phyloP scores from a whole-genome alignment of 2,797 vertebrate genomes.

The Melanogrammus aeglefinus region DNA sequence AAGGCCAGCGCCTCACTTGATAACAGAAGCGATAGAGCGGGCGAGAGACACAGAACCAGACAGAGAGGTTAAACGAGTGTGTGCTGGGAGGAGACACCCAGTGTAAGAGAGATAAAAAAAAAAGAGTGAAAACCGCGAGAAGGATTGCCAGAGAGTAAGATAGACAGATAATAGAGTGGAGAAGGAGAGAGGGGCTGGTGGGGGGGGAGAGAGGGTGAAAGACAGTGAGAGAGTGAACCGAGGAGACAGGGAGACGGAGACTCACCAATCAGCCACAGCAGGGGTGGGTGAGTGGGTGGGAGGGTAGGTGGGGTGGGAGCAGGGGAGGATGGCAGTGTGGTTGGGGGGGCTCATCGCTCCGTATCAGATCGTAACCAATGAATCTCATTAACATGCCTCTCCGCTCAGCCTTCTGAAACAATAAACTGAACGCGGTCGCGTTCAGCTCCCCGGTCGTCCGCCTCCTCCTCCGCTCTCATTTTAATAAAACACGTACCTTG shows the following conservation, averaged over 20 bases:
- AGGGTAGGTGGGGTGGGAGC: too few species aligned
- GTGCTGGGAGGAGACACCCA: neutral
- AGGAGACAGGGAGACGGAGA: neutral
- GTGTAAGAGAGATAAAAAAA: slow-evolving; percentile 15
- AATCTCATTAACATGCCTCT: slow-evolving; percentile 70
- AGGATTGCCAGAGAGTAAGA: slow-evolving; percentile 23
- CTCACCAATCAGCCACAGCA: neutral
- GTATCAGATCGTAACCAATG: slow-evolving; percentile 63
- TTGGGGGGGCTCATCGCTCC: slow-evolving; percentile 51
- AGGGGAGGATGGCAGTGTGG: too few species aligned
- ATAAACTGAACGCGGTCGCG: slow-evolving; percentile 55
- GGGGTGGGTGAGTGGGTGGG: slow-evolving; percentile 20
- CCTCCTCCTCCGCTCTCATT: slow-evolving; percentile 47
- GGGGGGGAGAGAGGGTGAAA: neutral
- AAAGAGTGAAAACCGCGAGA: neutral
- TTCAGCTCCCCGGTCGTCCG: slow-evolving; percentile 24
- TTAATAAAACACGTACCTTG: slow-evolving; percentile 55
- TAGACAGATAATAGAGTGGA: too few species aligned
- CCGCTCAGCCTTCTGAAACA: slow-evolving; percentile 70
- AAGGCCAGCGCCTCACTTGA: neutral
- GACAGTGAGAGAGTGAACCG: neutral
- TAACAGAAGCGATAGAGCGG: slow-evolving; percentile 16
- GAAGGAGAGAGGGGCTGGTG: neutral
- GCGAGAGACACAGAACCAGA: slow-evolving; percentile 9
- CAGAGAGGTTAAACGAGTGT: neutral